Evolutionary conservation across 2,888 invertebrate species (phyloP), one percentile per base, ranked within the genome.

Genomic region (Nemapogon koenigi): DNA sequence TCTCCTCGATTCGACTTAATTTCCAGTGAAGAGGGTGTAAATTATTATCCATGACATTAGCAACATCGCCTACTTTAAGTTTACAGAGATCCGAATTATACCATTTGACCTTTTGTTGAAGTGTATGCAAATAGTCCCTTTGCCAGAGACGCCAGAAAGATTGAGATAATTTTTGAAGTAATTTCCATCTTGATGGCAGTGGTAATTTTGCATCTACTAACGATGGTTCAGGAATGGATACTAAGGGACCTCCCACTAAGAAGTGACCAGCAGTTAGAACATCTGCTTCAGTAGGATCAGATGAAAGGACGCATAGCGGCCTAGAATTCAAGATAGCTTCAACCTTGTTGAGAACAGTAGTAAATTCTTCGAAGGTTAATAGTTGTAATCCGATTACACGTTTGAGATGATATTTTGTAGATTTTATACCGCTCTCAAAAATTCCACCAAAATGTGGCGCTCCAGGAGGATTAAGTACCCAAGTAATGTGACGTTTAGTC

Each of bases 401-500:
- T 16, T 42, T 41, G 4, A 55, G 31, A 39, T 53, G 51, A 41
- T 38, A 44, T 41, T 55, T 57, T 3, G 49, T 38, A 1, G 43
- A 43, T 30, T 50, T 49, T 4, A 55, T 47, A 2, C 45, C 48
- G 3, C 49, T 45, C 37, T 57, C 55, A 49, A 51, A 53, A 4
- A 52, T 35, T 4, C 53, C 53, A 2, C 55, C 51, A 36, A 49
- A 50, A 37, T 54, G 48, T 3, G 52, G 49, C 11, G 49, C 42
- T 8, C 30, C 22, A 4, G 53, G 48, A 1, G 53, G 52, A 22
- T 48, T 53, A 33, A 54, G 55, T 16, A 49, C 40, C 51, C 52
- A 54, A 2, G 30, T 15, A n/a, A 52, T 48, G 13, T 42, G 40
- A 28, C 41, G 19, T 14, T 35, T 25, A 2, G 39, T 17, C 30